Conservation (phyloP, 1,140 invertebrate genomes). For the Agrilus planipennis region DNA sequence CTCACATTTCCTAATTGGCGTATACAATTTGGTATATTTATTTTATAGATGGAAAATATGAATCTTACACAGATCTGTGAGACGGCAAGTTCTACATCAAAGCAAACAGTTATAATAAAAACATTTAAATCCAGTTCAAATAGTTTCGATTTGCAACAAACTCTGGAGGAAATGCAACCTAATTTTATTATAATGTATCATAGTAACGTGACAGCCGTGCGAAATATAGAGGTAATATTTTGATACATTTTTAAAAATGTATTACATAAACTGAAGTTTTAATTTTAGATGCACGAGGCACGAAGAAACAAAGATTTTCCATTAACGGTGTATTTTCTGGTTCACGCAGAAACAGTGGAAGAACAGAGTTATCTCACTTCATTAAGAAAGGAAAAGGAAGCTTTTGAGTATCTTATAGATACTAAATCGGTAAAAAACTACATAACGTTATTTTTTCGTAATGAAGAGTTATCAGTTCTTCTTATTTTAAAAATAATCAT, state of each 20-base stretch:
- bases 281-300: conserved; percentile 45
- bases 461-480: no score
- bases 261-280: background rate
- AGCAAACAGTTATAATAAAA: conserved; percentile 59
- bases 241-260: conserved; percentile 1
- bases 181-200: conserved; percentile 86
- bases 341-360: conserved; percentile 84
- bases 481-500: no score
- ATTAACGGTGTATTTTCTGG: conserved; percentile 75
- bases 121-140: conserved; percentile 64
- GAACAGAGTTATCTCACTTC: conserved; percentile 90
- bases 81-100: conserved; percentile 27
- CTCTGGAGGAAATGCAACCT: conserved; percentile 56
- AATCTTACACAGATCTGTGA: conserved; percentile 45
- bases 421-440: conserved; percentile 76
- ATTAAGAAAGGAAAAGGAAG: conserved; percentile 81
- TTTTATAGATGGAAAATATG: conserved; percentile 47
- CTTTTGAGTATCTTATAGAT: conserved; percentile 85
- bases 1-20: no score
- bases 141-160: conserved; percentile 51
- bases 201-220: conserved; percentile 70
- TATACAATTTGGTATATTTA: conserved; percentile 9
- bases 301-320: conserved; percentile 48
- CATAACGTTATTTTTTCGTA: no score
- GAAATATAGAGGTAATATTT: conserved; percentile 67